These are phyloP conservation scores for Astropecten irregularis DNA, from an alignment of 53 echinoderm and acorn worm species.

Conservation along the genomic window DNA sequence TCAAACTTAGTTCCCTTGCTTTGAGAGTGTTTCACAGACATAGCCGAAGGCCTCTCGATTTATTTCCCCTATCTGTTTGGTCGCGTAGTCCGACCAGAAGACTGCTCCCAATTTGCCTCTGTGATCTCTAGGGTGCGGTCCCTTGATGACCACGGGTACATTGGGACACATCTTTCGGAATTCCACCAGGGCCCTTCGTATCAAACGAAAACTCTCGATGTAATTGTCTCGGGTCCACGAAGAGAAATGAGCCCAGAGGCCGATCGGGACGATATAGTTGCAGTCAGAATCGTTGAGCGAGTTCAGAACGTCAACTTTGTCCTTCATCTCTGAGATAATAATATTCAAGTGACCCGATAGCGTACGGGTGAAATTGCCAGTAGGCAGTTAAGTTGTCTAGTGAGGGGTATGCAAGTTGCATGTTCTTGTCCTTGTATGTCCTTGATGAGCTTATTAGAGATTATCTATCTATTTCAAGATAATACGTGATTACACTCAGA, in stretches of 20 bases:
- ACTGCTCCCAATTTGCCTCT: background rate
- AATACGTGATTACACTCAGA: no score
- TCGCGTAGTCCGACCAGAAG: background rate
- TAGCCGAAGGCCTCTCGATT: constrained; percentile 36
- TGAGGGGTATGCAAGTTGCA: no score
- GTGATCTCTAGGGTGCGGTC: constrained; percentile 42
- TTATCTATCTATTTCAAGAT: no score
- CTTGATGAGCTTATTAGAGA: no score
- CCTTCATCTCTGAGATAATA: constrained; percentile 5
- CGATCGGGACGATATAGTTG: constrained; percentile 30
- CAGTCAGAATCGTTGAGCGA: no score
- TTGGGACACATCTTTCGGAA: constrained; percentile 44
- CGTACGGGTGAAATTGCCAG: constrained; percentile 58
- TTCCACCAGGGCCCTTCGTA: constrained; percentile 26
- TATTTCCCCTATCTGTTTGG: constrained; percentile 5
- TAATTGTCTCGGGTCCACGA: constrained; percentile 55
- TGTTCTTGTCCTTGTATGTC: no score
- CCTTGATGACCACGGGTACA: constrained; percentile 49
- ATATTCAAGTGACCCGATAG: background rate
- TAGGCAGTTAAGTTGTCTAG: no score
- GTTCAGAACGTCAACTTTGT: no score
- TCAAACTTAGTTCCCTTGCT: no score
- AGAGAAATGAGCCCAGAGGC: constrained; percentile 56
- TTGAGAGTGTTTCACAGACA: no score
- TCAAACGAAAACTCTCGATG: constrained; percentile 39